Evolutionary conservation across 2,797 vertebrate genomes (phyloP), one percentile per base, ranked within the genome.

Genomic region (Crax fasciolata): DNA sequence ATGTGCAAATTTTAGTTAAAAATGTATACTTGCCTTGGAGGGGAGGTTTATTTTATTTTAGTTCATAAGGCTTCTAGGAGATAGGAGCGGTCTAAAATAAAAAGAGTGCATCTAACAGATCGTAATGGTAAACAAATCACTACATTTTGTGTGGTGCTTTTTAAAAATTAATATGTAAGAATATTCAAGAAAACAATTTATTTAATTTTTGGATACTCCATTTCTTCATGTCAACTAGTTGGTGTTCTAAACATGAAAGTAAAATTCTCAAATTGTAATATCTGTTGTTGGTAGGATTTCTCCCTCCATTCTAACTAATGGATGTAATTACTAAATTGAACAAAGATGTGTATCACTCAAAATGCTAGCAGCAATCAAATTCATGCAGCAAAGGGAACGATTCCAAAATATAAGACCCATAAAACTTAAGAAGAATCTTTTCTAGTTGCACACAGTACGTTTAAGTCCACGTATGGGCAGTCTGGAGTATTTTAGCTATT

Each of bases 1-100:
- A 94, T 96, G 89, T 97, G 94, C 91, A 95, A 96, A 94, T 95
- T 93, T 76, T 0, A 0, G 85, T 90, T 97, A 94, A 95, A 96
- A 97, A 95, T 93, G 91, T 78, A 66, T 76, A 27, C 80, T 94
- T 95, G 94, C 83, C 84, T 92, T 91, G 85, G 80, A 91, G 89
- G 90, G 74, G 67, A 93, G 76, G 65, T 84, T 94, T 96, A 70
- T 62, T 92, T 93, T 96, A 89, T 93, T 96, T 96, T 93, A 93
- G 85, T 93, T 96, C 54, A 20, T 73, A 94, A 94, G 76, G 79
- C 87, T 95, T 92, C 73, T 39, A 76, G 85, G 58, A 89, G 95
- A 91, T 91, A 84, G 70, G 27, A 84, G 67, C 48, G 41, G 76
- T 91, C 93, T 95, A 95, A 95, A 95, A 91, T 95, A 91, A 86